Base-by-base conservation (phyloP, 2,888 invertebrate genomes). In the Baronia brevicornis region DNA sequence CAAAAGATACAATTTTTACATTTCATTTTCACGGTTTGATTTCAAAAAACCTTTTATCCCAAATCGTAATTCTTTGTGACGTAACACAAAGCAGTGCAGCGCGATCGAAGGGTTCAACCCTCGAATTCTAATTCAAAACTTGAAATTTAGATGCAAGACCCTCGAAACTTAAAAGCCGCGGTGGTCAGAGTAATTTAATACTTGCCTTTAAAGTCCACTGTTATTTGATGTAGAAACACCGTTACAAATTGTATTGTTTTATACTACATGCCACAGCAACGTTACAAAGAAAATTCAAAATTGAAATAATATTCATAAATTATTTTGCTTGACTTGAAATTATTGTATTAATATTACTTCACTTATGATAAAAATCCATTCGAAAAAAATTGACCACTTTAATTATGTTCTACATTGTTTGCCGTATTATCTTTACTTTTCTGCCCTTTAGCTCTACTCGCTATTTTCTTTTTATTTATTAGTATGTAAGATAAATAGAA, bases 141-240 rank as follows among this genome's bases (percentile, higher is more conserved):
- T 22, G 45, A 48, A 48, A 46, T 51, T 52, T 51, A 44, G 56
- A 50, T 61, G 43, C 49, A 57, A 52, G 51, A 54, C 63, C 61
- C 68, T 68, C 48, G 45, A 60, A 57, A 54, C 44, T 54, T 53
- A 50, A 44, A 46, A 54, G 44, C 41, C 53, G 46, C 53, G 47
- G 52, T 62, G 74, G 77, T 75, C 78, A 75, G 52, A 53, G 69
- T 62, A 71, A 75, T 58, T 54, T 57, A 60, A 73, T 63, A 70
- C 65, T 55, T 59, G 64, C 64, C 60, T 65, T 44, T 35, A 36
- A 32, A 38, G 45, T 23, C 31, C 19, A 14, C 20, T 3, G 30
- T 27, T 23, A 19, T 18, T 26, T n/a, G 21, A 17, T 17, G 13
- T 21, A 25, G 3, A 21, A 36, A 20, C 13, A 26, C 18, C 30